Evolutionary conservation across 2,888 invertebrate genomes (phyloP), one percentile per base, ranked within the genome.

Genomic region (Drosophila mulleri): DNA sequence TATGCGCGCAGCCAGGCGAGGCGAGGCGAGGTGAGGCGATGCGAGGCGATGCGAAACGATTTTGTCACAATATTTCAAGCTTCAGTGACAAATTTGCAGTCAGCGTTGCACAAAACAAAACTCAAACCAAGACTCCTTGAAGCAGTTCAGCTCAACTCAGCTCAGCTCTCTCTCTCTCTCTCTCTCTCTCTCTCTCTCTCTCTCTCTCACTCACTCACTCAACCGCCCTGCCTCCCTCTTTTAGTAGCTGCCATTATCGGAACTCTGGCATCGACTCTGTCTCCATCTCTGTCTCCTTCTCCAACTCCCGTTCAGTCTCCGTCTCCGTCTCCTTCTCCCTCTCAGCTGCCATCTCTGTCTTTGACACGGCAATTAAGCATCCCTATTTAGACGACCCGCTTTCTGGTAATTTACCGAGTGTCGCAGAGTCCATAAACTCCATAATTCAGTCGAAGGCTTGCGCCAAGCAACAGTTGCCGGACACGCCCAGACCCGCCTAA

Each of bases 381-480:
- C 7, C 61, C 61, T 47, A 65, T 64, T 70, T 56, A 60, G 23
- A n/a, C 37, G 71, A n/a, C 47, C 26, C 35, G 47, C 50, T 65
- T 64, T 68, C 66, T 56, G 35, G 67, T 86, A 86, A 84, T 84
- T 84, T 84, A 84, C 78, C 61, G 78, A 80, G 83, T 84, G 83
- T 83, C 89, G 83, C 83, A 84, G 77, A 70, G 77, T 62, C 18
- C 52, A 41, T 48, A 54, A 41, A 54, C 58, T 50, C 69, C 59
- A 78, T 78, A 61, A 79, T 53, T 80, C 39, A 66, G 65, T 26
- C 42, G 12, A 14, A 45, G 44, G 39, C 48, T 37, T 52, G 35
- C 48, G 61, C 35, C 44, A 59, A 69, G 67, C 83, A 83, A 85
- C 86, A 80, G 75, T 78, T 79, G 70, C 59, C 48, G 32, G 45